Evolutionary conservation across 2,113 vertebrate species (phyloP), one percentile per base, ranked within the genome.

Genomic region (Laticauda laticaudata): DNA sequence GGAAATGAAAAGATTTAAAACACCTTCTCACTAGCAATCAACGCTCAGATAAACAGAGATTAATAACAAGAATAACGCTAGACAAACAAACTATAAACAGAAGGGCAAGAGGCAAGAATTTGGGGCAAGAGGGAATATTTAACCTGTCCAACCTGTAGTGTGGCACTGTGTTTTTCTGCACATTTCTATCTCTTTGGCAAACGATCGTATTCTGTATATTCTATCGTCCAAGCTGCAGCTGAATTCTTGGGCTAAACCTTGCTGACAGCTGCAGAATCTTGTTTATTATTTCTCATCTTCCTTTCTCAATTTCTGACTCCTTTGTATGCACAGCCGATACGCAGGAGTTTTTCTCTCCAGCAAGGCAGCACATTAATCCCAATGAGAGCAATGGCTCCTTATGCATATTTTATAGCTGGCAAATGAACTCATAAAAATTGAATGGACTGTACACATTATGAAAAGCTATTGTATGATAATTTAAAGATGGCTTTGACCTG

Each of bases 371-470:
- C 94, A 2, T 95, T 95, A 93, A 95, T 95, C 95, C 94, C 96
- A 95, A 93, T 0, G 81, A 92, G 61, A 94, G 93, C 95, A 95
- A 96, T 95, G 81, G 90, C 90, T 90, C 90, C 93, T 94, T 89
- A 92, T 97, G 91, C 95, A 97, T 98, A 97, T 97, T 97, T 98
- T 93, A 98, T 94, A 89, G 86, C 93, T 96, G 97, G 97, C 97
- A 98, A 97, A 97, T 96, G 95, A 97, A 92, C 95, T 93, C 53
- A 96, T 97, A 90, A 93, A 92, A 93, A 94, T 97, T 97, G 96
- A 95, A 97, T 95, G 85, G 24, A 64, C 91, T 59, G 53, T 88
- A 85, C 45, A 85, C 51, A 64, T 92, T 93, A 86, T 92, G 93
- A 93, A 94, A 93, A 94, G 69, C 90, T 56, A 0, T 45, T 21